Base-by-base conservation (phyloP, 2,888 invertebrate genomes). In the Biston betularia region DNA sequence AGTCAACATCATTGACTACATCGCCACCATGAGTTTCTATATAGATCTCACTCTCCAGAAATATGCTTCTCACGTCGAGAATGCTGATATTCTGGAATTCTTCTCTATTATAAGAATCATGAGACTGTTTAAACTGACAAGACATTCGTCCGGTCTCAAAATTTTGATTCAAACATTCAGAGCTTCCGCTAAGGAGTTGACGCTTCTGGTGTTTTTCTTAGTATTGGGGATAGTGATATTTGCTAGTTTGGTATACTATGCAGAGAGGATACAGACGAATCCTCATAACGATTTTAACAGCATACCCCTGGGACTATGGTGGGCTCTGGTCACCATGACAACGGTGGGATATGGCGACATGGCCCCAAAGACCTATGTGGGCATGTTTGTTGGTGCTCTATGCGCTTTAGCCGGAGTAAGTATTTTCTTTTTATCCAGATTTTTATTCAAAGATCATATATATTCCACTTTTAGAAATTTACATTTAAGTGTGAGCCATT, bases 301-400 rank as follows among this genome's bases (percentile, higher is more conserved):
- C 92, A 99, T 99, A 95, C 99, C 99, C 53, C 95, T 98, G 81
- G 99, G 99, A 53, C 94, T 99, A 75, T 99, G 99, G 99, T 99
- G 99, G 99, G 99, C 99, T 53, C 95, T 99, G 92, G 99, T 99
- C 76, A 99, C 99, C 76, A 99, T 99, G 99, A 99, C 99, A 77
- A 98, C 98, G 0, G 99, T 99, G 67, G 99, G 99, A 52, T 99
- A 99, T 89, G 99, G 99, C 67, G 99, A 99, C 92, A 99, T 99
- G 98, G 98, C 97, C 78, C 99, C 99, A 70, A 99, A 99, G 92
- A 99, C 99, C 50, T 99, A 99, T 89, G 97, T 98, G 74, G 99
- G 99, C 75, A 99, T 99, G 99, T 98, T 99, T 88, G 99, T 99
- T 75, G 99, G 99, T 76, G 98, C 99, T 14, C 95, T 99, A 56